Base-by-base conservation (phyloP, 2,797 vertebrate species). In the Calcarius lapponicus region DNA sequence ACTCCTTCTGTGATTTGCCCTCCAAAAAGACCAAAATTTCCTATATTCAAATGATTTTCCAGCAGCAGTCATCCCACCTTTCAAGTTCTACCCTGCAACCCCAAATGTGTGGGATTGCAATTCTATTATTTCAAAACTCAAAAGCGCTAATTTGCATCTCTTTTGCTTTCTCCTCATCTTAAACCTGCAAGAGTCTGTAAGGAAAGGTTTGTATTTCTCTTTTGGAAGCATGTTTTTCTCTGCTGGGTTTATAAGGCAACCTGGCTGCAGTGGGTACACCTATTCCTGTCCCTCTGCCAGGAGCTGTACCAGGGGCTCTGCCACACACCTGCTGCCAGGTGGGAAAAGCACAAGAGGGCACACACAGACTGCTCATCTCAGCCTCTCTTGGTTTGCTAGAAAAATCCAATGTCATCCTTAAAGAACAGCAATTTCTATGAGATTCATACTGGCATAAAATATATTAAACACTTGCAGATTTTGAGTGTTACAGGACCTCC, bases 61-160 rank as follows among this genome's bases (percentile, higher is more conserved):
- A 7, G 17, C 2, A 3, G 31, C 9, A 82, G 22, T 24, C 5
- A 61, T 47, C 15, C 13, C 34, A 53, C 38, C 31, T 91, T 48
- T 58, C 72, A 71, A 51, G 42, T 74, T 89, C 73, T 40, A 69
- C 7, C 58, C 64, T 67, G 38, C 21, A 69, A 64, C 21, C 72
- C 10, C 26, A 62, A 51, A 40, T 3, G 1, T 11, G 0, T 18
- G 17, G 13, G 26, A 18, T 17, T 78, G 1, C 0, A 0, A 47
- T 25, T 60, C 56, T 51, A 14, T 82, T 50, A 34, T 60, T 92
- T 70, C 53, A 24, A 93, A 69, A 14, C 28, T 72, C 38, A 88
- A 57, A 66, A 13, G 12, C 43, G 8, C 22, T 28, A 9, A 9
- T 62, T 85, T 53, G 34, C 31, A 67, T 43, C 9, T 62, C 76